These are phyloP conservation scores for Leptinotarsa lineolata DNA, from an alignment of 1,140 invertebrate genomes.

Conservation along the genomic window DNA sequence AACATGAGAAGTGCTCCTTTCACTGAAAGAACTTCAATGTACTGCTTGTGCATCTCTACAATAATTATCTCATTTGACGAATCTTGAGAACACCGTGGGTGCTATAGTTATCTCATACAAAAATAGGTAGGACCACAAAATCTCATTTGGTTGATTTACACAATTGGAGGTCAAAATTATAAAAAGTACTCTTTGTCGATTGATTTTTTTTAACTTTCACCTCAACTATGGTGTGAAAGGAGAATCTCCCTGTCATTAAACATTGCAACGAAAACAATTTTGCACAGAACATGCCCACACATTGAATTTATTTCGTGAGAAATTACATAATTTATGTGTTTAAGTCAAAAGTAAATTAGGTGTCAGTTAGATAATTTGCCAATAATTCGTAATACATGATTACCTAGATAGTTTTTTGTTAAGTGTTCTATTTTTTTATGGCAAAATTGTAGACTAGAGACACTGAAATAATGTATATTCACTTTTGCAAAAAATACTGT, in stretches of 20 bases:
- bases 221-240: not conserved
- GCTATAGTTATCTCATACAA: no score
- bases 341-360: not conserved
- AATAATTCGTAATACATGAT: not conserved
- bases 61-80: no score
- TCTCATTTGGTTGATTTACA: not conserved
- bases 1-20: no score
- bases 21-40: no score
- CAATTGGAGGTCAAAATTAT: not conserved
- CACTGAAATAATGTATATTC: no score
- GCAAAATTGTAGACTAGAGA: no score
- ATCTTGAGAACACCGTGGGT: no score
- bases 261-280: not conserved
- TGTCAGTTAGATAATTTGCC: constrained; percentile 2
- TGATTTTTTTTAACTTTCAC: not conserved
- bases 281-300: constrained; percentile 1
- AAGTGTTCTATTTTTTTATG: no score
- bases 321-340: not conserved
- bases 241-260: not conserved
- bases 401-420: no score
- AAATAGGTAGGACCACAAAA: no score
- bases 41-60: no score
- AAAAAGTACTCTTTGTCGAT: not conserved
- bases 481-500: no score
- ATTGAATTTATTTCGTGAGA: not conserved